Evolutionary conservation across 2,888 invertebrate genomes (phyloP).

Genomic region (Macrophya alboannulata): DNA sequence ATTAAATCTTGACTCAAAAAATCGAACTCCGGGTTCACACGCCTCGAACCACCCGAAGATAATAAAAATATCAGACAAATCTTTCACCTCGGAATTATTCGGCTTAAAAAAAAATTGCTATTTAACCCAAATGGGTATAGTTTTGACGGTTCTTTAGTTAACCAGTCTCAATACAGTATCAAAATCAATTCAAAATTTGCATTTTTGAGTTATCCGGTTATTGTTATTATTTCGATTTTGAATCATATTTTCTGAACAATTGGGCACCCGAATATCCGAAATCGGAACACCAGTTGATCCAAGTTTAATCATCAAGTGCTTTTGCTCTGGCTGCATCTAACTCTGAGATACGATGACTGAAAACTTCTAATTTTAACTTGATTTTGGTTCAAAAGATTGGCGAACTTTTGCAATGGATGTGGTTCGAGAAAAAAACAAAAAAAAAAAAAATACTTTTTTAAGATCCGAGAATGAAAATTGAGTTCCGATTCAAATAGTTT

Average conservation of each 20-base stretch:
- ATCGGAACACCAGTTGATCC: neutral
- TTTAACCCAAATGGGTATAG: too few relatives aligned
- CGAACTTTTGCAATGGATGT: neutral
- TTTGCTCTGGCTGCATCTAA: neutral
- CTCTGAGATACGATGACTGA: neutral
- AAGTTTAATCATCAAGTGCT: neutral
- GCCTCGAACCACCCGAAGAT: neutral
- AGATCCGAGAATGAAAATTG: too few relatives aligned
- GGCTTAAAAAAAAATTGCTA: neutral
- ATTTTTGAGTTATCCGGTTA: too few relatives aligned
- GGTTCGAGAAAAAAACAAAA: too few relatives aligned
- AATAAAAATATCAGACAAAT: neutral
- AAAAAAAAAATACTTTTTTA: too few relatives aligned
- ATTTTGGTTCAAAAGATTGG: neutral
- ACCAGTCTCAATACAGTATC: too few relatives aligned
- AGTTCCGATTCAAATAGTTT: too few relatives aligned
- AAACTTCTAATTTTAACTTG: neutral
- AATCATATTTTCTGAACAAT: too few relatives aligned
- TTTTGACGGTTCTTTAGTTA: too few relatives aligned
- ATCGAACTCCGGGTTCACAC: neutral
- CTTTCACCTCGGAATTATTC: neutral
- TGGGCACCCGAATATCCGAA: too few relatives aligned
- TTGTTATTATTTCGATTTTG: too few relatives aligned
- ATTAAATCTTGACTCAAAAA: neutral
- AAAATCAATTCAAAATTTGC: too few relatives aligned